Evolutionary conservation across 1,140 invertebrate species (phyloP), one percentile per base, ranked within the genome.

Genomic region (Eumaeus atala): DNA sequence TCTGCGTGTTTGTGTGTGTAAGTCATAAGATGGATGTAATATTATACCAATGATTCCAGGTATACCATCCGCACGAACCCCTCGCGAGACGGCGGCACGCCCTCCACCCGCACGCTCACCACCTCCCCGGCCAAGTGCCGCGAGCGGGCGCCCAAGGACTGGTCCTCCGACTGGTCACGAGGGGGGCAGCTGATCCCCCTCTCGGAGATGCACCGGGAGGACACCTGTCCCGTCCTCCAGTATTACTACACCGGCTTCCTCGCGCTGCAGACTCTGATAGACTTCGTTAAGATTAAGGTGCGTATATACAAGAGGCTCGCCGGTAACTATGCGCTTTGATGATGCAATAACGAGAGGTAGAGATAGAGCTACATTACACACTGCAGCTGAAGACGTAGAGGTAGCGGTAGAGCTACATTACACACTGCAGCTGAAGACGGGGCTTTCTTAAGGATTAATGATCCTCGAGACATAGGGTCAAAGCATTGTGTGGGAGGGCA

Each of bases 191-290:
- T 92, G 2, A 91, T 93, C 57, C 91, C 93, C 56, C 87, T 90
- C 0, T 91, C 91, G 0, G 91, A 91, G 57, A 79, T 85, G 77
- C 74, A 81, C 28, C 57, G 76, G 0, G 79, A 86, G 28, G 77
- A 86, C 57, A 91, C 89, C 1, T 94, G 93, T 74, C 93, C 92
- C 0, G 92, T 92, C 1, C 91, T 93, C 64, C 90, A 93, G 80
- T 94, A 94, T 73, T 92, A 91, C 72, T 91, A 91, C 64, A 93
- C 92, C 1, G 92, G 92, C n/a, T 94, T 94, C 71, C 75, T 93
- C 51, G 92, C 91, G 1, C 68, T 94, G 53, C 93, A 94, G 74
- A 89, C 91, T 40, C 75, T 94, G 9, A 90, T 94, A 37, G 93
- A 94, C 75, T 91, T 89, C 66, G 92, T 92, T 4, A 92, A 93